Evolutionary conservation across 2,113 vertebrate species (phyloP).

Genomic region (Heliornis fulica): DNA sequence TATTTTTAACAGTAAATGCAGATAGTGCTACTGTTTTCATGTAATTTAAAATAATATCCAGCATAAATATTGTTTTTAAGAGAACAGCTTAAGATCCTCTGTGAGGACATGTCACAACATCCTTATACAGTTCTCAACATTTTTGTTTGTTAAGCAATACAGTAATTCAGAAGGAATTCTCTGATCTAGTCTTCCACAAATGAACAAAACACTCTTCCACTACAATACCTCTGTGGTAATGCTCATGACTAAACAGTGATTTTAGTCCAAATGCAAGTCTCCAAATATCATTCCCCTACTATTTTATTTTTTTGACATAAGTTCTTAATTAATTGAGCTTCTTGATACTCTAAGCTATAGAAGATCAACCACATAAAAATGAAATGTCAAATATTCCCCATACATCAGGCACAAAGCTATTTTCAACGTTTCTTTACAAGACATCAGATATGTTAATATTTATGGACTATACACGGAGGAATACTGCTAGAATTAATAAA

Average conservation of each 20-base stretch:
- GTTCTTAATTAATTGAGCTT: slow-evolving; percentile 63
- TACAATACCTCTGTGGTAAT: neutral
- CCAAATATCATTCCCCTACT: neutral
- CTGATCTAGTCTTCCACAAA: neutral
- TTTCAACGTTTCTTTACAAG: slow-evolving; percentile 38
- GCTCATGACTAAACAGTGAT: neutral
- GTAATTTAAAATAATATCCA: neutral
- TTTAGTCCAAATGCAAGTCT: neutral
- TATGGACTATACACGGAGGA: slow-evolving; percentile 68
- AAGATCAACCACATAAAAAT: slow-evolving; percentile 55
- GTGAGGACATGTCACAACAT: neutral
- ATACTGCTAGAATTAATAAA: slow-evolving; percentile 75
- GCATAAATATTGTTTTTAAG: neutral
- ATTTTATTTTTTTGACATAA: neutral
- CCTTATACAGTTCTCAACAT: neutral
- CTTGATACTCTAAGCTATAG: slow-evolving; percentile 42
- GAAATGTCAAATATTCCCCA: slow-evolving; percentile 26
- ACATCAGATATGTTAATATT: slow-evolving; percentile 75
- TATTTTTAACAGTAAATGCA: neutral
- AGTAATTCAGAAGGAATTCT: neutral
- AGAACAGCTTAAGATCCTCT: neutral
- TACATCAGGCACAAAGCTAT: slow-evolving; percentile 46
- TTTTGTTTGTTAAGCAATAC: neutral
- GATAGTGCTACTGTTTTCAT: neutral
- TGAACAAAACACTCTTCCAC: neutral